Percentiles rank a stretch among this genome's conserved stretches.
phyloP scores from a whole-genome alignment of 2,888 invertebrate species.

The Druceiella hillmani region DNA sequence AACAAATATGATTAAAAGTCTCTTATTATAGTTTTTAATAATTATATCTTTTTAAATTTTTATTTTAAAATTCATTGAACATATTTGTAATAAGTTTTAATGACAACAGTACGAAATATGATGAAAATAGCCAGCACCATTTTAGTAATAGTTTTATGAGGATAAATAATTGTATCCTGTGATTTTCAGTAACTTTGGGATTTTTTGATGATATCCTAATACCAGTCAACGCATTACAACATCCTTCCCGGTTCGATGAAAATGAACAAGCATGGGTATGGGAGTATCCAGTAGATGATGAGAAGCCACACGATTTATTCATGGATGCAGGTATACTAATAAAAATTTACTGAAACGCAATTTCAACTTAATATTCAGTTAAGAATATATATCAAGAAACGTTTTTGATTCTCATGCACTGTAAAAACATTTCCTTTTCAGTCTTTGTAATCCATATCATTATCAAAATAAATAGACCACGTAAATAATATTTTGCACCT shows the following conservation, averaged over 20 bases:
- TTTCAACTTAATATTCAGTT: no score
- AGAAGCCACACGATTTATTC: slow-evolving; percentile 80
- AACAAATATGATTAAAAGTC: neutral
- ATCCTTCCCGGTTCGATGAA: slow-evolving; percentile 89
- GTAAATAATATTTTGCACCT: no score
- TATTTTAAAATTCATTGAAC: no score
- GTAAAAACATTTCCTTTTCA: no score
- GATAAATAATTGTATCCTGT: slow-evolving; percentile 6
- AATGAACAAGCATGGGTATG: slow-evolving; percentile 94
- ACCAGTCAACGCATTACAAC: slow-evolving; percentile 85
- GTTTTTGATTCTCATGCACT: neutral
- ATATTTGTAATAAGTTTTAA: no score
- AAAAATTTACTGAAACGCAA: no score
- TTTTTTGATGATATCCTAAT: slow-evolving; percentile 97
- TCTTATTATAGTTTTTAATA: neutral
- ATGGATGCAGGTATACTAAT: slow-evolving; percentile 80
- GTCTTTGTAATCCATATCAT: no score
- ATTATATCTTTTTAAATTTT: neutral
- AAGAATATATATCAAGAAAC: slow-evolving; percentile 11
- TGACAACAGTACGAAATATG: no score
- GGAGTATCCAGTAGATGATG: slow-evolving; percentile 86
- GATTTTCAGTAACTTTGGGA: slow-evolving; percentile 76
- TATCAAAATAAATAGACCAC: no score
- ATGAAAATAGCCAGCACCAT: no score
- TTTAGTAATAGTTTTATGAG: no score